Conservation (phyloP, 2,113 vertebrate genomes). For the Brevimyrus niger region DNA sequence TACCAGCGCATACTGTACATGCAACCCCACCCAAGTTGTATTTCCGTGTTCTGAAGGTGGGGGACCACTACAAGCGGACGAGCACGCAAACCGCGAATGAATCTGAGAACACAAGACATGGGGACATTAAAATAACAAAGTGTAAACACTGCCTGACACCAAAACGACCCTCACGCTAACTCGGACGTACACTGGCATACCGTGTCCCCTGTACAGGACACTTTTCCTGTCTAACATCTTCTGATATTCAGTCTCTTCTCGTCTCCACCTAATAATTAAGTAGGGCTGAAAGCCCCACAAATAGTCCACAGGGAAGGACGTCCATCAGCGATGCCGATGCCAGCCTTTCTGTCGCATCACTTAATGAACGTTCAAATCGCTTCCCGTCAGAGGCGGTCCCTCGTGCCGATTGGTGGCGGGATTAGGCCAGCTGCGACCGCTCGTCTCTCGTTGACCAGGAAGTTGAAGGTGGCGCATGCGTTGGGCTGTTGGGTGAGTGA, state of each 20-base stretch:
- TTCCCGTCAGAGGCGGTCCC: slow-evolving; percentile 22
- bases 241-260: neutral
- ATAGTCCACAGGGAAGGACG: neutral
- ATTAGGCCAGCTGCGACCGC: slow-evolving; percentile 77
- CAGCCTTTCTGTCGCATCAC: neutral
- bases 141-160: neutral
- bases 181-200: neutral
- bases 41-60: neutral
- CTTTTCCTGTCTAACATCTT: neutral
- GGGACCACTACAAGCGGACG: neutral
- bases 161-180: neutral
- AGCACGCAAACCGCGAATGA: neutral
- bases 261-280: neutral
- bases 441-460: slow-evolving; percentile 73
- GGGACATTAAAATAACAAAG: neutral
- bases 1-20: neutral
- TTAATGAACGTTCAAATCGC: neutral
- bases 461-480: slow-evolving; percentile 95
- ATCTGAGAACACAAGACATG: neutral
- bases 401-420: slow-evolving; percentile 56
- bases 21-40: neutral
- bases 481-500: slow-evolving; percentile 66
- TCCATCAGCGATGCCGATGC: neutral
- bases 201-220: neutral
- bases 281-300: neutral